These are phyloP conservation scores for Epizoanthus rinbou DNA, from an alignment of 92 coral and sea anemone genomes.

Conservation along the genomic window DNA sequence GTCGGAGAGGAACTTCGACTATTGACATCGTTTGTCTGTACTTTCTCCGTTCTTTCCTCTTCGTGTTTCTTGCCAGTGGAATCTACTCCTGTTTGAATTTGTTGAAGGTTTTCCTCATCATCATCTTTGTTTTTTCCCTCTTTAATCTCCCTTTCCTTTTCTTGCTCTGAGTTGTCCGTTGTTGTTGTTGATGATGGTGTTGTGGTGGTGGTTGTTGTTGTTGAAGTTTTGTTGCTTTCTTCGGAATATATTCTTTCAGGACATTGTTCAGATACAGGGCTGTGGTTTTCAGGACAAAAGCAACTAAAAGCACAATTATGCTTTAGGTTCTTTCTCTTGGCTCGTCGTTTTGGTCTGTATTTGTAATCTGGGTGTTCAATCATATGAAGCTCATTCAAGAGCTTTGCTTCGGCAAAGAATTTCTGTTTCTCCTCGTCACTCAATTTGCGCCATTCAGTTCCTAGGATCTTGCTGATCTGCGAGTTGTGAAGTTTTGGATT, in stretches of 20 bases:
- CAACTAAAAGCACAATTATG: conserved; percentile 29
- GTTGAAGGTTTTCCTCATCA: background rate
- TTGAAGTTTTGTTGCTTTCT: conserved; percentile 5
- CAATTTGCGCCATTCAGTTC: conserved; percentile 78
- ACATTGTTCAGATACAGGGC: background rate
- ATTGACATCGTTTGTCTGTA: background rate
- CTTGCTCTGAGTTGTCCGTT: conserved; percentile 12
- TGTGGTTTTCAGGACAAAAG: conserved; percentile 32
- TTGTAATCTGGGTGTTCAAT: conserved; percentile 91
- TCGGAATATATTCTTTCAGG: conserved; percentile 18
- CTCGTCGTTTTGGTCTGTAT: conserved; percentile 77
- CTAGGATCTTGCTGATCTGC: conserved; percentile 85
- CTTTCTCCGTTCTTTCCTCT: background rate
- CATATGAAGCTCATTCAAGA: conserved; percentile 81
- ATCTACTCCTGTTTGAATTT: background rate
- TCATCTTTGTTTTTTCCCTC: conserved; percentile 18
- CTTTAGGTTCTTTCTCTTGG: conserved; percentile 59
- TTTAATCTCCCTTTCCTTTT: background rate
- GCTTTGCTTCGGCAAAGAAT: conserved; percentile 89
- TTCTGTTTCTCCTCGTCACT: conserved; percentile 77
- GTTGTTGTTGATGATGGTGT: background rate
- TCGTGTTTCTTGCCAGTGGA: background rate
- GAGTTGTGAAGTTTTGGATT: conserved; percentile 88
- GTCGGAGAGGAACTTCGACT: conserved; percentile 22
- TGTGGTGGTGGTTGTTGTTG: too few relatives aligned